Evolutionary conservation across 1,140 invertebrate genomes (phyloP).

Genomic region (Pogonognathellus flavescens): DNA sequence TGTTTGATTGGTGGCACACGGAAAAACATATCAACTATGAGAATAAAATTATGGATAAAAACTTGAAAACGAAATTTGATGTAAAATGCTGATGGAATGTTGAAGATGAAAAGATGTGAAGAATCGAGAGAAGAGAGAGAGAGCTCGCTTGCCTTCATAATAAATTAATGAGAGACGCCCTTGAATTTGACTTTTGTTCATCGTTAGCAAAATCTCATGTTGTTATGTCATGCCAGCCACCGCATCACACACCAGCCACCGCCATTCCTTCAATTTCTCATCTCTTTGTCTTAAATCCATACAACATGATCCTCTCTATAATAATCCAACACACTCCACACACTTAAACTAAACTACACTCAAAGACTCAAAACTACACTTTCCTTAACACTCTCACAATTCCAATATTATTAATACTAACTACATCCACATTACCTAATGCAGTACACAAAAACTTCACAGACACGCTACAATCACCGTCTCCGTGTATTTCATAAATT

Average conservation of each 20-base stretch:
- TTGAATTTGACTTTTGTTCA: constrained; percentile 49
- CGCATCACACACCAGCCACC: constrained; percentile 9
- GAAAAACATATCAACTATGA: constrained; percentile 31
- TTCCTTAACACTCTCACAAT: too few species aligned
- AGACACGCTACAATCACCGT: too few species aligned
- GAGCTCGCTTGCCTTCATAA: constrained; percentile 42
- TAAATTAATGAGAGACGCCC: constrained; percentile 49
- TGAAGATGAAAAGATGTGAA: constrained; percentile 11
- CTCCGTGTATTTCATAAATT: too few species aligned
- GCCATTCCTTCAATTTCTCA: not conserved
- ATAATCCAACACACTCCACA: too few species aligned
- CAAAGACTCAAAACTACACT: too few species aligned
- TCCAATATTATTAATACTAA: too few species aligned
- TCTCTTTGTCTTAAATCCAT: constrained; percentile 13
- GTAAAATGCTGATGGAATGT: constrained; percentile 5
- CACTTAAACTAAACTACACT: too few species aligned
- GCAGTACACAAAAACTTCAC: too few species aligned
- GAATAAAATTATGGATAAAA: constrained; percentile 33
- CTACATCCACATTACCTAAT: too few species aligned
- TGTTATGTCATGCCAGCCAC: constrained; percentile 30
- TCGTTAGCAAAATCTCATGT: constrained; percentile 50
- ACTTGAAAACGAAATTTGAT: constrained; percentile 25
- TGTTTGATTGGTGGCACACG: constrained; percentile 43
- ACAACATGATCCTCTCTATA: not conserved
- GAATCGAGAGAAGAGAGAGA: not conserved